Conservation (phyloP, 2,888 invertebrate species). For the Andrena hattorfiana region DNA sequence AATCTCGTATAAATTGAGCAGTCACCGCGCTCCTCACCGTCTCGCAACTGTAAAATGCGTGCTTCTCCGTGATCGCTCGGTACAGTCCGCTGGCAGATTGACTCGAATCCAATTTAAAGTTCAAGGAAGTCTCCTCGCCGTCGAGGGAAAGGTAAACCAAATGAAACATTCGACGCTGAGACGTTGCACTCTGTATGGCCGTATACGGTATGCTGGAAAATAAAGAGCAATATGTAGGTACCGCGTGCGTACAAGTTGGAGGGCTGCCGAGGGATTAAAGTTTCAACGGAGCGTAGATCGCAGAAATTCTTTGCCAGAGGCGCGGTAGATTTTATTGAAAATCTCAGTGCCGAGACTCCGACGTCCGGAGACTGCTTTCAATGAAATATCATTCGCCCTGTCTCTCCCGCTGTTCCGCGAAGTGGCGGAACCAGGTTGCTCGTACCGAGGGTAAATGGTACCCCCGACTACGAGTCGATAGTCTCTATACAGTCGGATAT, state of each 20-base stretch:
- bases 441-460: background rate
- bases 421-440: background rate
- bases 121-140: slow-evolving; percentile 89
- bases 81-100: slow-evolving; percentile 93
- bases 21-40: slow-evolving; percentile 95
- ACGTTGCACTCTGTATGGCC: slow-evolving; percentile 92
- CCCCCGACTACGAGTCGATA: slow-evolving; percentile 9
- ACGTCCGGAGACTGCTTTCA: slow-evolving; percentile 2
- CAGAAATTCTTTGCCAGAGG: background rate
- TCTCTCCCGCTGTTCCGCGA: slow-evolving; percentile 2
- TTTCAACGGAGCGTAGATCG: slow-evolving; percentile 6
- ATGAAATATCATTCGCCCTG: slow-evolving; percentile 19
- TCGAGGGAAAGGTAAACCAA: slow-evolving; percentile 90
- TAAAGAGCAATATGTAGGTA: background rate
- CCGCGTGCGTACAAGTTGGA: background rate
- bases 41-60: slow-evolving; percentile 97
- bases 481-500: background rate
- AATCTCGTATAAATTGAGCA: slow-evolving; percentile 94
- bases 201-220: slow-evolving; percentile 91
- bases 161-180: slow-evolving; percentile 91
- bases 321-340: background rate
- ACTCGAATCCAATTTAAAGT: slow-evolving; percentile 93
- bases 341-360: background rate
- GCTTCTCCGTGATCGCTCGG: slow-evolving; percentile 95
- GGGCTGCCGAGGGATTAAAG: background rate